A percentile compares a stretch with the other conserved stretches of the same genome.
Conservation (phyloP, 2,113 vertebrate genomes). For the Malurus melanocephalus region DNA sequence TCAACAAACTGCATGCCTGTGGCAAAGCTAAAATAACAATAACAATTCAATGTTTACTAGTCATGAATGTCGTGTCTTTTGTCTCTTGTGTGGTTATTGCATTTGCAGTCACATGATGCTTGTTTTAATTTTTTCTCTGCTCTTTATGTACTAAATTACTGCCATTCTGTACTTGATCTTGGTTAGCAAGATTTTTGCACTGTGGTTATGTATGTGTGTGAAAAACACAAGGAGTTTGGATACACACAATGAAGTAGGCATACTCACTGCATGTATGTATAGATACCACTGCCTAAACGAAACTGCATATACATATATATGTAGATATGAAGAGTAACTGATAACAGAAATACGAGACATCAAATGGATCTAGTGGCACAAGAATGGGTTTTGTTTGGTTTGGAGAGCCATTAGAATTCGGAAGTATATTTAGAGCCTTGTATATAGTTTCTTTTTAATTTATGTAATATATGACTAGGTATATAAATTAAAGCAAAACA, state of each 20-base stretch:
- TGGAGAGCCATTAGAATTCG: conserved; percentile 23
- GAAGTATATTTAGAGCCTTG: conserved; percentile 46
- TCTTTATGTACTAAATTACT: conserved; percentile 66
- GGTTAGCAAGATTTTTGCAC: conserved; percentile 49
- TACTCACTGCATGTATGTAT: neutral
- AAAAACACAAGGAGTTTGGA: conserved; percentile 3
- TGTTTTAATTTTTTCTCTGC: conserved; percentile 61
- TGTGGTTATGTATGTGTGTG: conserved; percentile 28
- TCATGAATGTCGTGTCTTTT: conserved; percentile 59
- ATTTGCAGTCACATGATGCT: conserved; percentile 61
- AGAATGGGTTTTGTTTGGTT: neutral
- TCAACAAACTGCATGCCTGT: conserved; percentile 62
- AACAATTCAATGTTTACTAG: conserved; percentile 60
- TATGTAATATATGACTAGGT: conserved; percentile 46
- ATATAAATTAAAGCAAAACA: conserved; percentile 65
- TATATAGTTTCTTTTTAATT: conserved; percentile 54
- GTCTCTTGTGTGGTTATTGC: conserved; percentile 65
- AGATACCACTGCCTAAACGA: conserved; percentile 21
- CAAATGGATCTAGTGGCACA: conserved; percentile 7
- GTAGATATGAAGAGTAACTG: conserved; percentile 52
- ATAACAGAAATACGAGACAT: conserved; percentile 18
- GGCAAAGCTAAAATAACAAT: conserved; percentile 70
- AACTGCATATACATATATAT: conserved; percentile 41
- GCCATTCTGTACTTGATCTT: conserved; percentile 56
- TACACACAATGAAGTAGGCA: neutral